phyloP scores from a whole-genome alignment of 2,888 invertebrate genomes.

The Morpho deidamia region DNA sequence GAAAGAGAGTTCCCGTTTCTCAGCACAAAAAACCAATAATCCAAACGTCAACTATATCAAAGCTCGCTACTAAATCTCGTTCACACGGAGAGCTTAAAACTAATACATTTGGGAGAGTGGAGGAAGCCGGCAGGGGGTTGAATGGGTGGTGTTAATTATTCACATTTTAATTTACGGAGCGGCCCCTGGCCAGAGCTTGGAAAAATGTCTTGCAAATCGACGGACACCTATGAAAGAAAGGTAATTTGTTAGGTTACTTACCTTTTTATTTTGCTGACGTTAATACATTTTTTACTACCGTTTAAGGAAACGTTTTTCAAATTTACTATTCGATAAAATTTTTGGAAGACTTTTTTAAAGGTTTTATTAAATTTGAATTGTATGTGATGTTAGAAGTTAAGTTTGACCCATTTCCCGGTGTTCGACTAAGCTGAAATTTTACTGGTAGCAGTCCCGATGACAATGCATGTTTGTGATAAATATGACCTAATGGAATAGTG shows the following conservation, averaged over 20 bases:
- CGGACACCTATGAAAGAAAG: conserved; percentile 40
- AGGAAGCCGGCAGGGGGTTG: conserved; percentile 33
- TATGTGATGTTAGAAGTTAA: too few relatives aligned
- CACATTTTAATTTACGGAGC: conserved; percentile 77
- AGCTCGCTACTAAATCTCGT: conserved; percentile 57
- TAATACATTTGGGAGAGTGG: conserved; percentile 64
- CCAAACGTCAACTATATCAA: conserved; percentile 57
- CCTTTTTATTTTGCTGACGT: neutral
- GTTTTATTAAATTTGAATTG: too few relatives aligned
- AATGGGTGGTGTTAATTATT: conserved; percentile 69
- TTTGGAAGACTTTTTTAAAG: too few relatives aligned
- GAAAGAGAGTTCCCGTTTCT: too few relatives aligned
- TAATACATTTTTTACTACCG: neutral
- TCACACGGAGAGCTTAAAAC: conserved; percentile 71
- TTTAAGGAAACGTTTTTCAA: neutral
- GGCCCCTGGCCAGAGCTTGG: conserved; percentile 56
- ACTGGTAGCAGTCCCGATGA: too few relatives aligned
- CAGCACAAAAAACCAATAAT: neutral
- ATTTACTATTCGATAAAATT: too few relatives aligned
- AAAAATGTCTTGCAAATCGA: conserved; percentile 74
- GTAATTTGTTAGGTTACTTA: conserved; percentile 11
- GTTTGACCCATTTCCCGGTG: too few relatives aligned
- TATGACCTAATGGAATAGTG: too few relatives aligned
- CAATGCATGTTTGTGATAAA: too few relatives aligned
- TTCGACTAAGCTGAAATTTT: too few relatives aligned